A percentile compares a stretch with the other conserved stretches of the same genome.
Evolutionary conservation across 2,113 vertebrate species (phyloP).

Genomic region (Syrrhaptes paradoxus): DNA sequence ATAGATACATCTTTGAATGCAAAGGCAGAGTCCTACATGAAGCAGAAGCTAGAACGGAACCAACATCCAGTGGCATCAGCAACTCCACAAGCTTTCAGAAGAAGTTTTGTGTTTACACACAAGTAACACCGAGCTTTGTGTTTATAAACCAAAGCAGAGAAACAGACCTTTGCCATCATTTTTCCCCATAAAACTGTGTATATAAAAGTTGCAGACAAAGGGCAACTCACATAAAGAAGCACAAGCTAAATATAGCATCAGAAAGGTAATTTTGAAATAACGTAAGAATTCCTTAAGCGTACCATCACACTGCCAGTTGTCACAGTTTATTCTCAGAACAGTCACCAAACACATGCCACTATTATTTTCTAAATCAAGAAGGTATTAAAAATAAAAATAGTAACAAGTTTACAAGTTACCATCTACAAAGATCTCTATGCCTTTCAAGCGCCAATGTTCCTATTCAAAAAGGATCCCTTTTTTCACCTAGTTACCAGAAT

Average conservation of each 20-base stretch:
- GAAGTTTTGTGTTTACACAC: neutral
- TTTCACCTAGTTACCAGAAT: neutral
- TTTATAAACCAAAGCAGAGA: neutral
- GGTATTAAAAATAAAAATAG: slow-evolving; percentile 42
- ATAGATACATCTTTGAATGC: neutral
- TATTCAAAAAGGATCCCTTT: neutral
- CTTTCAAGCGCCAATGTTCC: neutral
- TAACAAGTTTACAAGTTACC: neutral
- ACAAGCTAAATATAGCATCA: neutral
- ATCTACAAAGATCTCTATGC: neutral
- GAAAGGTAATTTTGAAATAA: neutral
- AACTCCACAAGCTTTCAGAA: neutral
- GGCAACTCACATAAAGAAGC: neutral
- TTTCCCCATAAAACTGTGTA: neutral
- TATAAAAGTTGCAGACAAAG: neutral
- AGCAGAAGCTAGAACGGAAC: neutral
- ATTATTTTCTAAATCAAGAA: neutral
- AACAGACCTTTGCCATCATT: neutral
- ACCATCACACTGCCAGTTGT: neutral
- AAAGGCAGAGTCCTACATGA: neutral
- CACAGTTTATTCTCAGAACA: slow-evolving; percentile 9
- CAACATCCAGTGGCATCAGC: neutral
- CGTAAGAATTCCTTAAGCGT: neutral
- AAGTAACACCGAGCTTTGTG: neutral
- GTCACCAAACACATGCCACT: neutral